Evolutionary conservation across 2,888 invertebrate species (phyloP).

Genomic region (Therioaphis trifolii): DNA sequence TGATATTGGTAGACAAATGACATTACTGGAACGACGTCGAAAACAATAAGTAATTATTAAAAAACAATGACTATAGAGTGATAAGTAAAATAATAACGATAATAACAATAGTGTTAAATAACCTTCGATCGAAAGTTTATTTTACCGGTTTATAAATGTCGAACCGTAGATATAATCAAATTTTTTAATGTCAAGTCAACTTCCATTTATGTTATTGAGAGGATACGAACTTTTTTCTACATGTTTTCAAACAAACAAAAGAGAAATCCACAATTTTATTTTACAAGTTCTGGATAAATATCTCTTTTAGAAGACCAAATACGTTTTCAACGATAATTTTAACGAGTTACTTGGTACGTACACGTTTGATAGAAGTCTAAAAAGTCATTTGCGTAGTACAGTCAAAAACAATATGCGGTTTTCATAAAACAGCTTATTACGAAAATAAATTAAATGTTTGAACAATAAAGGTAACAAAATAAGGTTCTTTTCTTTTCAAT

Average conservation of each 20-base stretch:
- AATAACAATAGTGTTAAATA: neutral
- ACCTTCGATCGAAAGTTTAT: neutral
- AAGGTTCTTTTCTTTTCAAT: too few species aligned
- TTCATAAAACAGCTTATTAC: too few species aligned
- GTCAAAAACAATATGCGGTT: too few species aligned
- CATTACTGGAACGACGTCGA: neutral
- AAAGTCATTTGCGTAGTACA: neutral
- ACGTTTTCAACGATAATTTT: neutral
- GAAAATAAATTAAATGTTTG: too few species aligned
- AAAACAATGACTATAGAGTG: neutral
- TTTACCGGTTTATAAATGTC: neutral
- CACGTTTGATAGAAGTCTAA: neutral
- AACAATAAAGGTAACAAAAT: too few species aligned
- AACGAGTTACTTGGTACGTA: neutral
- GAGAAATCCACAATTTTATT: conserved; percentile 43
- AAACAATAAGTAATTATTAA: conserved; percentile 27
- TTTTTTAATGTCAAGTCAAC: conserved; percentile 24
- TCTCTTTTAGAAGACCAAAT: neutral
- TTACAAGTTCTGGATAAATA: conserved; percentile 8
- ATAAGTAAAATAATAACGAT: conserved; percentile 14
- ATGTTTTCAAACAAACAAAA: conserved; percentile 20
- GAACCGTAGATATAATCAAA: neutral
- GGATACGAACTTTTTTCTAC: neutral
- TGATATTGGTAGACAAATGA: neutral
- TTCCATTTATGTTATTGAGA: neutral